A percentile compares a stretch with the other conserved stretches of the same genome.
Conservation (phyloP, 2,797 vertebrate species). For the Salmo trutta region DNA sequence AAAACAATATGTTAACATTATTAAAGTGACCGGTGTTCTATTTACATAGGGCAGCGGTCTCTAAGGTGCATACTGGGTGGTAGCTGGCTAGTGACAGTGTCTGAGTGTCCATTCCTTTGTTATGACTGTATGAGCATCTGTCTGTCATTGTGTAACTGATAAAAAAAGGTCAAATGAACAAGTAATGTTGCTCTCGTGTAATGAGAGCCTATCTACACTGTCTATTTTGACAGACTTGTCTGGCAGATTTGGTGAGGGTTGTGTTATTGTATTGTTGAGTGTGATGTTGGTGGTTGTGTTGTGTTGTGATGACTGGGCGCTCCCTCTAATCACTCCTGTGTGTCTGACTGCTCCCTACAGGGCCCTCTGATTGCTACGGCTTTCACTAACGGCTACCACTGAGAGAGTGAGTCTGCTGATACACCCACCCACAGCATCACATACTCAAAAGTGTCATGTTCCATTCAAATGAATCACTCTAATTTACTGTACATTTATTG, state of each 20-base stretch:
- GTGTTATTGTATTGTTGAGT: background rate
- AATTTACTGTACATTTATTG: background rate
- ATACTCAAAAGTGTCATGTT: background rate
- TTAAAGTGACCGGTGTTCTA: too few species aligned
- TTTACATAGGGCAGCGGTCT: too few species aligned
- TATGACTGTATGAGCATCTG: background rate
- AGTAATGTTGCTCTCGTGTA: background rate
- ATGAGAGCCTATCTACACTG: background rate
- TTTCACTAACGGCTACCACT: conserved; percentile 99
- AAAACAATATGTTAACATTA: too few species aligned
- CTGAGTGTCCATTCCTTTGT: background rate
- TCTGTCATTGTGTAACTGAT: background rate
- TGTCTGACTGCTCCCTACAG: conserved; percentile 62
- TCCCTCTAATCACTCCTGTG: background rate
- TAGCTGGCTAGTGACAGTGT: too few species aligned
- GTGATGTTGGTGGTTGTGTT: background rate
- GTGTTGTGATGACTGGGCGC: background rate
- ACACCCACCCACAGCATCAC: background rate
- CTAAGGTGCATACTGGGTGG: too few species aligned
- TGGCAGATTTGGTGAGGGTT: too few species aligned
- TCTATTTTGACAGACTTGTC: too few species aligned
- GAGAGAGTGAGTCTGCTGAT: conserved; percentile 78
- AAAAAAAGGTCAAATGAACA: background rate
- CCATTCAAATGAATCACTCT: background rate
- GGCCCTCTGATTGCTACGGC: conserved; percentile 99